A percentile compares a stretch with the other conserved stretches of the same genome.
These are phyloP conservation scores for Aspidoscelis tigris DNA, from an alignment of 2,113 vertebrate genomes.

Conservation along the genomic window DNA sequence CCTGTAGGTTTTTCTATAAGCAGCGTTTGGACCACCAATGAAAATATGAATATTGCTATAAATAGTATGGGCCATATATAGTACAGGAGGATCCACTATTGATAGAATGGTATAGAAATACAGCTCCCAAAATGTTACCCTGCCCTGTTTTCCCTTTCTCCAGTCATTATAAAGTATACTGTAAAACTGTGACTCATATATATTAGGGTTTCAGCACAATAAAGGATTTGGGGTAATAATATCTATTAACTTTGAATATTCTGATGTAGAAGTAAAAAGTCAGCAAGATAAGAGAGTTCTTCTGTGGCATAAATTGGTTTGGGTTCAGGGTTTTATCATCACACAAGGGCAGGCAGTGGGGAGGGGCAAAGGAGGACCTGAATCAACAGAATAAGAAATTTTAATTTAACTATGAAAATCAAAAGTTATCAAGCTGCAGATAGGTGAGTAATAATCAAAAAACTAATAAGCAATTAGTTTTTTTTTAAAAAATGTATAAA, in stretches of 20 bases:
- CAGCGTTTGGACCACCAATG: conserved; percentile 88
- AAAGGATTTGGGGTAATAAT: conserved; percentile 15
- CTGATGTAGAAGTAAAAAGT: conserved; percentile 27
- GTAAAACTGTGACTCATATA: conserved; percentile 47
- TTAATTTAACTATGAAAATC: too few relatives aligned
- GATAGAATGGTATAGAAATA: conserved; percentile 52
- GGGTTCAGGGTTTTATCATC: conserved; percentile 40
- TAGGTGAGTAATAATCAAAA: too few relatives aligned
- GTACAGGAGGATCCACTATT: conserved; percentile 74
- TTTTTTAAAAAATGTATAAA: conserved; percentile 57
- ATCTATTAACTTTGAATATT: conserved; percentile 20
- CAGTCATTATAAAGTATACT: conserved; percentile 44
- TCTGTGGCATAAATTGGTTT: conserved; percentile 53
- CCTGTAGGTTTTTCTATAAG: conserved; percentile 90
- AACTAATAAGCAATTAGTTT: too few relatives aligned
- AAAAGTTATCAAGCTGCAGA: conserved; percentile 47
- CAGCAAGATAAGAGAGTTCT: conserved; percentile 40
- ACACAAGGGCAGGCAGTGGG: not conserved
- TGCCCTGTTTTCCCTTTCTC: not conserved
- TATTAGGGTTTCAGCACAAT: conserved; percentile 41
- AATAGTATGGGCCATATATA: conserved; percentile 87
- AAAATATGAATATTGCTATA: conserved; percentile 88
- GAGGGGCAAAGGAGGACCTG: too few relatives aligned
- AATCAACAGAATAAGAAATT: too few relatives aligned
- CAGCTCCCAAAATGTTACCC: conserved; percentile 53